A percentile compares a stretch with the other conserved stretches of the same genome.
These are phyloP conservation scores for Alligator mississippiensis DNA, from an alignment of 2,113 vertebrate genomes.

Conservation along the genomic window DNA sequence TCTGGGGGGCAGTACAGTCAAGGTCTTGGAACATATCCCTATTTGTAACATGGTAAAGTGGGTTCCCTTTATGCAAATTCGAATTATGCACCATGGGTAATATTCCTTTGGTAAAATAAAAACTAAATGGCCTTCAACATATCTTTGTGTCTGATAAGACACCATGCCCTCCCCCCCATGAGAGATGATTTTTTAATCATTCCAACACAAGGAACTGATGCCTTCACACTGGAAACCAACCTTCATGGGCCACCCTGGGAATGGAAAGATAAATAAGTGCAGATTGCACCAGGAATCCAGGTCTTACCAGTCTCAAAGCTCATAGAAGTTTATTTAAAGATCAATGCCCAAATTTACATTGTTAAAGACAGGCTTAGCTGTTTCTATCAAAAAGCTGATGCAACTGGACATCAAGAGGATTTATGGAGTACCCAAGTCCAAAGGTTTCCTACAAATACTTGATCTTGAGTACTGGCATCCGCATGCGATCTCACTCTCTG, in stretches of 20 bases:
- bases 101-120: background rate
- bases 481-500: too few species aligned
- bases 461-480: background rate
- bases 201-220: background rate
- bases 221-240: accelerated
- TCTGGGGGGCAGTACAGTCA: too few species aligned
- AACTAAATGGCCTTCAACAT: background rate
- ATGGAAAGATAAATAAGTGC: background rate
- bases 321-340: background rate
- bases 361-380: background rate
- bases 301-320: background rate
- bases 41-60: too few species aligned
- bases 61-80: too few species aligned
- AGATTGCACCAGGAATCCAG: background rate
- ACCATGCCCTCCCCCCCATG: background rate
- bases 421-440: background rate
- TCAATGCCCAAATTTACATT: background rate
- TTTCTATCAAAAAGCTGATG: background rate
- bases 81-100: background rate
- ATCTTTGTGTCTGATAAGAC: background rate
- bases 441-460: background rate
- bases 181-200: background rate
- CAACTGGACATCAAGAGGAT: background rate
- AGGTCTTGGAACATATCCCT: too few species aligned
- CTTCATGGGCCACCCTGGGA: background rate